Conservation (phyloP, 2,113 vertebrate species). For the Cheilinus undulatus region DNA sequence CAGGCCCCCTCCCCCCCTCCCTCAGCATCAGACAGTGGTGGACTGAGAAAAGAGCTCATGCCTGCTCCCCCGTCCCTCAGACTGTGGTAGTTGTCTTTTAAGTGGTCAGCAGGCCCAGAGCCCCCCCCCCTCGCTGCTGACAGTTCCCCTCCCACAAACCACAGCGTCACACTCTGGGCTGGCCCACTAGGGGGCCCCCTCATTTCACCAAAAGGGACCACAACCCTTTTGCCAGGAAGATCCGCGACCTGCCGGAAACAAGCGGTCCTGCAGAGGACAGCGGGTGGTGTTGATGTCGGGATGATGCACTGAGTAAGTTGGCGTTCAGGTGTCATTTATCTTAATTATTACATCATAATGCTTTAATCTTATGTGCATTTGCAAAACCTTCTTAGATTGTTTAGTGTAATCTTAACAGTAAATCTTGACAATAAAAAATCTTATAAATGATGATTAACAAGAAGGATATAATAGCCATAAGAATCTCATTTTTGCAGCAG, state of each 20-base stretch:
- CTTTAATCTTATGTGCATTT: no score
- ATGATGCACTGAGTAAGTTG: no score
- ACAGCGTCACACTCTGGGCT: conserved; percentile 75
- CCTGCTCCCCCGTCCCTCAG: conserved; percentile 75
- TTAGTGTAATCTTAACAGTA: no score
- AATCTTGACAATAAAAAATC: no score
- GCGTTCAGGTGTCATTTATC: no score
- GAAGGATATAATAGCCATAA: no score
- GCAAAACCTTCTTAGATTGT: no score
- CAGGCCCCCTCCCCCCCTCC: conserved; percentile 23
- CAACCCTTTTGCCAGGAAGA: conserved; percentile 78
- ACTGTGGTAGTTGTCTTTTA: conserved; percentile 82
- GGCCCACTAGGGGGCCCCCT: conserved; percentile 71
- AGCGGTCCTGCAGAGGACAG: conserved; percentile 4
- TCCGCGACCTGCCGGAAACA: conserved; percentile 56
- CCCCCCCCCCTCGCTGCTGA: conserved; percentile 63
- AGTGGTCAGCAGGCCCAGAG: conserved; percentile 72
- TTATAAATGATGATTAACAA: no score
- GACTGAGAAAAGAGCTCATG: conserved; percentile 81
- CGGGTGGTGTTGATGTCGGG: neutral
- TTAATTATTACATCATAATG: no score
- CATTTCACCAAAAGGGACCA: conserved; percentile 80
- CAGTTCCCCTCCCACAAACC: conserved; percentile 66
- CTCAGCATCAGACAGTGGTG: conserved; percentile 64
- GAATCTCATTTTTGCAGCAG: no score